Base-by-base conservation (phyloP, 1,140 invertebrate genomes). In the Drosophila guanche region DNA sequence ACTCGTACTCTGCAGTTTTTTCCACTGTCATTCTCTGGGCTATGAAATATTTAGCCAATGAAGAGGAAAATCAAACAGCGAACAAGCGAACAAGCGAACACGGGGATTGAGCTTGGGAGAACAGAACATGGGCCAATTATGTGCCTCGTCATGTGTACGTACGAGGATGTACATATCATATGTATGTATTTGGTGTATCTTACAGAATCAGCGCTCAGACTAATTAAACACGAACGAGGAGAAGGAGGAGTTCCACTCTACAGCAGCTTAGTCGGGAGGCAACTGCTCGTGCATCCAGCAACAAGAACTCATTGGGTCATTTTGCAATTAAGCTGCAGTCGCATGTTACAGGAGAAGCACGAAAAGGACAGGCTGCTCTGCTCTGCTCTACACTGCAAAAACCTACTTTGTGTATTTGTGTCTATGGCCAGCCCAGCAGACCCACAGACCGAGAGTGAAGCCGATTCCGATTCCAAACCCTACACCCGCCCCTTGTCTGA, bases 321-420 rank as follows among this genome's bases (percentile, higher is more conserved):
- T 85, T 85, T 67, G 76, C 80, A 85, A 84, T 84, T 84, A 84
- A 85, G 73, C 80, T 85, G 76, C 63, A 65, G 62, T 58, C 40
- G 69, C 57, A 75, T 62, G 47, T 70, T 58, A 41, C 73, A 42
- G 33, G 46, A 37, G 10, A 62, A 27, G 46, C 54, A 48, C 50
- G 41, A 71, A 50, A 62, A 37, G 29, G 7, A 8, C 29, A 33
- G 33, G 10, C 33, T 12, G 10, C 10, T 5, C 48, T 63, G 47
- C 46, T 20, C 16, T 20, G 1, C 16, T 1, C 16, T 20, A 1
- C 16, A n/a, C n/a, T n/a, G n/a, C n/a, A n/a, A 20, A 20, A 41
- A 43, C 53, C 59, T 46, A 50, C 33, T 58, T 53, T 71, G 33
- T 60, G 54, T 51, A 45, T 48, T 60, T 67, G 66, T 65, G 52